These are phyloP conservation scores for Euglossa dilemma DNA, from an alignment of 1,140 invertebrate genomes.

Conservation along the genomic window DNA sequence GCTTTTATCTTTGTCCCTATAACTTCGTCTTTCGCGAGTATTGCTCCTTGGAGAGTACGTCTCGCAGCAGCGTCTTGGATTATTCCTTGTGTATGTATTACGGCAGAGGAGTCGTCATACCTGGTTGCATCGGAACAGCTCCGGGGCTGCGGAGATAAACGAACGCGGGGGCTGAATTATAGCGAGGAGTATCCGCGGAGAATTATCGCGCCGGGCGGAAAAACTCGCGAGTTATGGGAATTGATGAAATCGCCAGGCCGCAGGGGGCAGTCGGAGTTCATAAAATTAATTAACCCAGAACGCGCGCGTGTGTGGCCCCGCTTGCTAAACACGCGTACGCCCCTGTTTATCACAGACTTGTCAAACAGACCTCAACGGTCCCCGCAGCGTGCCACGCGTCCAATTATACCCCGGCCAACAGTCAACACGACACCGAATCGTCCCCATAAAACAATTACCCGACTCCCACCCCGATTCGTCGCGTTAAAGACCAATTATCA, in stretches of 20 bases:
- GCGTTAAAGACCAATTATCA: not conserved
- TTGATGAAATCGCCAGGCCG: too few species aligned
- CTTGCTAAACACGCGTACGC: not conserved
- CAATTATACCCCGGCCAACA: not conserved
- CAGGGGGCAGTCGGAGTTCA: too few species aligned
- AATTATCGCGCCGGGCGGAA: too few species aligned
- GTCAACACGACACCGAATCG: not conserved
- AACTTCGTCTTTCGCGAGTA: slow-evolving; percentile 19
- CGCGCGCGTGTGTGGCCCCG: too few species aligned
- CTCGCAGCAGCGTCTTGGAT: not conserved
- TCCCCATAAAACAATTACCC: slow-evolving; percentile 5
- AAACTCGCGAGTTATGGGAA: too few species aligned
- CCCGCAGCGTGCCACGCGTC: not conserved
- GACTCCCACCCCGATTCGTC: not conserved
- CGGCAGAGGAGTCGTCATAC: too few species aligned
- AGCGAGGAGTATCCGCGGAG: not conserved
- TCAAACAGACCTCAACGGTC: not conserved
- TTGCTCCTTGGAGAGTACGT: slow-evolving; percentile 16
- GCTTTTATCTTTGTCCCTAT: slow-evolving; percentile 31
- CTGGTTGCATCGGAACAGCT: not conserved
- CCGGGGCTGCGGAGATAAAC: not conserved
- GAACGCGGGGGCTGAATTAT: not conserved
- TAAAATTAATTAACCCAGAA: too few species aligned
- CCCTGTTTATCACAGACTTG: fast-evolving
- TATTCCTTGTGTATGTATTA: slow-evolving; percentile 9